phyloP scores from a whole-genome alignment of 1,140 invertebrate genomes.

The Centruroides vittatus region DNA sequence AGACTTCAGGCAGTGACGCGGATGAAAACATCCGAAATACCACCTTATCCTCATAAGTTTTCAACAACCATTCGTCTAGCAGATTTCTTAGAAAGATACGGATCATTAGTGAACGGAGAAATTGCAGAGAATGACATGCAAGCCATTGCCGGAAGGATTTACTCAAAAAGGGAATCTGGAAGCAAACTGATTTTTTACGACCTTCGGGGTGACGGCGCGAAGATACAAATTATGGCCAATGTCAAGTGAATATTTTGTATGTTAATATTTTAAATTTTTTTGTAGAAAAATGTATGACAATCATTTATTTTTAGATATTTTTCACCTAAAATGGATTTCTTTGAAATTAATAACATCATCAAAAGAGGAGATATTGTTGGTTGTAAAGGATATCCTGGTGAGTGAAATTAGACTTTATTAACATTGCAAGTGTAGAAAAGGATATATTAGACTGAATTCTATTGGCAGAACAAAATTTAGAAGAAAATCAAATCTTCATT shows the following conservation, averaged over 20 bases:
- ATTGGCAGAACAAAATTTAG: too few relatives aligned
- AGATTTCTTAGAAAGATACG: slow-evolving; percentile 80
- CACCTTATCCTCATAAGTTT: slow-evolving; percentile 98
- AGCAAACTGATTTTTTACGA: slow-evolving; percentile 95
- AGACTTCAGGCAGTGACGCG: slow-evolving; percentile 55
- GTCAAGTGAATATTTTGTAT: slow-evolving; percentile 39
- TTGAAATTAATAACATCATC: slow-evolving; percentile 61
- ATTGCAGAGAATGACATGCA: slow-evolving; percentile 52
- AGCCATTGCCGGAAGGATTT: slow-evolving; percentile 76
- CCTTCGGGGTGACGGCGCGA: slow-evolving; percentile 79
- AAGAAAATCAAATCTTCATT: too few relatives aligned
- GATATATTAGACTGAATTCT: too few relatives aligned
- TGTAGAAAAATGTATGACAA: neutral
- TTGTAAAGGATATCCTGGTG: slow-evolving; percentile 63
- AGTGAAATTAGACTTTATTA: neutral
- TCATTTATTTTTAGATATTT: slow-evolving; percentile 25
- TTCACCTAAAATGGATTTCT: slow-evolving; percentile 49
- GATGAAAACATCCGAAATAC: slow-evolving; percentile 52
- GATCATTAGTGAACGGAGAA: slow-evolving; percentile 48
- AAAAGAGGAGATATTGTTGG: slow-evolving; percentile 93
- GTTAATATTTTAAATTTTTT: neutral
- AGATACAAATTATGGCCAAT: slow-evolving; percentile 87
- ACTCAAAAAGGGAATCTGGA: slow-evolving; percentile 85
- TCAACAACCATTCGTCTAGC: slow-evolving; percentile 75
- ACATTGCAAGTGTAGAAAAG: too few relatives aligned